Evolutionary conservation across 2,113 vertebrate species (phyloP).

Genomic region (Oreocharis arfaki): DNA sequence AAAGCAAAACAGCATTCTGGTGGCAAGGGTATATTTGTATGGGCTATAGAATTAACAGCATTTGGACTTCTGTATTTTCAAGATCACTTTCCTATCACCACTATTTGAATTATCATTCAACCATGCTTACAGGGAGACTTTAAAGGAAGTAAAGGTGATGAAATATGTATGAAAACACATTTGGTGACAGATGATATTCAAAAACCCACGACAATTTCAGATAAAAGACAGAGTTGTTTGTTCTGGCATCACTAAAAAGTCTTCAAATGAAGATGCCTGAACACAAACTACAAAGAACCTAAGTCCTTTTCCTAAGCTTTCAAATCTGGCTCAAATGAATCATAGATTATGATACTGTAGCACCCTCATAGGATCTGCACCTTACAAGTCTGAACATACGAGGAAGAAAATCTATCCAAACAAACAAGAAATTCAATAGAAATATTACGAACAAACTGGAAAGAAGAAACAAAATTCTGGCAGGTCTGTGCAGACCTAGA

Average conservation of each 20-base stretch:
- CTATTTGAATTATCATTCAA: not conserved
- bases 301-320: not conserved
- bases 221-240: not conserved
- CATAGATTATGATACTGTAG: not conserved
- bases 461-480: not conserved
- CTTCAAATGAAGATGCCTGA: not conserved
- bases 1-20: not conserved
- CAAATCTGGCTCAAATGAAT: not conserved
- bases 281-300: not conserved
- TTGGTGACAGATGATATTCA: not conserved
- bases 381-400: not conserved
- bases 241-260: not conserved
- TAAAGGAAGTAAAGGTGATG: not conserved
- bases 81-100: not conserved
- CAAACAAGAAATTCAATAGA: not conserved
- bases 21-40: not conserved
- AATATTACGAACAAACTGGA: not conserved
- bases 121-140: not conserved
- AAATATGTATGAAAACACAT: not conserved
- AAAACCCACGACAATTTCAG: not conserved
- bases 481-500: not conserved
- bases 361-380: not conserved
- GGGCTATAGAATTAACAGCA: not conserved
- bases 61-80: not conserved
- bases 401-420: not conserved